phyloP scores from a whole-genome alignment of 2,113 vertebrate genomes.

The Lethenteron camtschaticum region DNA sequence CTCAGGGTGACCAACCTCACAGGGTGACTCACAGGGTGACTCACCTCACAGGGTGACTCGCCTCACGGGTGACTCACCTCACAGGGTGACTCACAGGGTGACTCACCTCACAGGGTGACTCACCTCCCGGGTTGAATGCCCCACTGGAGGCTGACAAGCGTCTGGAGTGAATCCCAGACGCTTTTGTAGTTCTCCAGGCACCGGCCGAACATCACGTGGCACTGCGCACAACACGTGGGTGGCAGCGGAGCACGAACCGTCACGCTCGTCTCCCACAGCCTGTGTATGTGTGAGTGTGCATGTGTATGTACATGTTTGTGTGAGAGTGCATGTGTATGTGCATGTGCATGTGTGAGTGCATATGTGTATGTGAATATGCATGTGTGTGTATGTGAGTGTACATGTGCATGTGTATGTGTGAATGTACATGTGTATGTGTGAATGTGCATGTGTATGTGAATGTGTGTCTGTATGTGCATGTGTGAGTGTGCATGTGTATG shows the following conservation, averaged over 20 bases:
- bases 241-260: too few relatives aligned
- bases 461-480: background rate
- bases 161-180: background rate
- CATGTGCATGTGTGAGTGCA: background rate
- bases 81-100: background rate
- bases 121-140: background rate
- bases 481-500: too few relatives aligned
- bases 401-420: background rate
- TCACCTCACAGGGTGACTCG: background rate
- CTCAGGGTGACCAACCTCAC: background rate
- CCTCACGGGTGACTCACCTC: background rate
- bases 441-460: background rate
- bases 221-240: background rate
- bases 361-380: background rate
- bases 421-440: background rate
- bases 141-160: constrained; percentile 4
- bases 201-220: constrained; percentile 3
- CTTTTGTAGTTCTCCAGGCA: background rate
- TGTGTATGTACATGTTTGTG: background rate
- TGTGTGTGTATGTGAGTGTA: background rate
- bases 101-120: background rate
- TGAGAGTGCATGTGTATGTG: background rate
- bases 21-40: background rate
- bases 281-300: background rate
- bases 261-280: background rate